Conservation (phyloP, 2,888 invertebrate genomes). For the Amblyteles armatorius region DNA sequence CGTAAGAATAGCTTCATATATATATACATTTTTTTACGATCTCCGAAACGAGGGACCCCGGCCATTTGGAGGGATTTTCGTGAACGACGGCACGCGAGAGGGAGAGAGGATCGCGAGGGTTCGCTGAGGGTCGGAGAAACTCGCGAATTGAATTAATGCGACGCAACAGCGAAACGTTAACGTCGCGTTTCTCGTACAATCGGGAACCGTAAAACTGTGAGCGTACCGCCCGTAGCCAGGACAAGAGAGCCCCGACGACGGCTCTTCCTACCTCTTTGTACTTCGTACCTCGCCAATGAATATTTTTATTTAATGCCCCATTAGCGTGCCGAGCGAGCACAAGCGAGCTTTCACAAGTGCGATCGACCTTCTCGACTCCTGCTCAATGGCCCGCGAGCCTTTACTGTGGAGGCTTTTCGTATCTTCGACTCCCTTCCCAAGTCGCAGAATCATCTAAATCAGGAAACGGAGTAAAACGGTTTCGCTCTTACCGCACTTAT, state of each 20-base stretch:
- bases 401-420: neutral
- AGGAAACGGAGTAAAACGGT: slow-evolving; percentile 32
- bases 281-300: slow-evolving; percentile 75
- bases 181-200: slow-evolving; percentile 73
- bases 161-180: slow-evolving; percentile 72
- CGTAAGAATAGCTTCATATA: too few species aligned
- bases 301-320: slow-evolving; percentile 80
- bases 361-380: slow-evolving; percentile 40
- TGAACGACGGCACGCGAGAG: slow-evolving; percentile 29
- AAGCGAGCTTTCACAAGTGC: slow-evolving; percentile 49
- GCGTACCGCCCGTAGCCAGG: slow-evolving; percentile 40
- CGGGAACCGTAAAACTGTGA: slow-evolving; percentile 55
- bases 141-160: slow-evolving; percentile 77
- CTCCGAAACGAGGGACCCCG: slow-evolving; percentile 51
- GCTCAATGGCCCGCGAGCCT: neutral
- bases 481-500: neutral
- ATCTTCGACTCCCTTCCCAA: slow-evolving; percentile 10
- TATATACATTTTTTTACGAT: slow-evolving; percentile 65
- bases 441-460: slow-evolving; percentile 29
- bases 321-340: slow-evolving; percentile 70
- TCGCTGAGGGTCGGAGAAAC: slow-evolving; percentile 59
- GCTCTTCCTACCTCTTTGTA: slow-evolving; percentile 37
- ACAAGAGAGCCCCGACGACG: slow-evolving; percentile 47
- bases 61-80: slow-evolving; percentile 61
- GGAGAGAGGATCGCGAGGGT: slow-evolving; percentile 14